phyloP scores from a whole-genome alignment of 2,888 invertebrate genomes.

The Aphelenchoides bicaudatus region DNA sequence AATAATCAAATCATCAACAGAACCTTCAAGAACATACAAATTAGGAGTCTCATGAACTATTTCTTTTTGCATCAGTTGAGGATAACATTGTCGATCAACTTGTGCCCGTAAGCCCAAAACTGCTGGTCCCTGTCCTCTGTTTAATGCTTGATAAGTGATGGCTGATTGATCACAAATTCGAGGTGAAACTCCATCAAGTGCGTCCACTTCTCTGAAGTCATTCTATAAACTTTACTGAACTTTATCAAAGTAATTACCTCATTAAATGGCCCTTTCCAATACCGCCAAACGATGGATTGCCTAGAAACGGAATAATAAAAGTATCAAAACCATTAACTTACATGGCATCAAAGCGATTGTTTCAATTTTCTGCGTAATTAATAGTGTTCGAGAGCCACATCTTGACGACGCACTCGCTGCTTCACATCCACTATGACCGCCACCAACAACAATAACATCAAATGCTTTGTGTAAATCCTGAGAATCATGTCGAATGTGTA shows the following conservation, averaged over 20 bases:
- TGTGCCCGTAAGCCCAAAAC: slow-evolving; percentile 85
- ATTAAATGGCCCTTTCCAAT: slow-evolving; percentile 73
- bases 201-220: slow-evolving; percentile 72
- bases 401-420: slow-evolving; percentile 78
- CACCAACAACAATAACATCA: slow-evolving; percentile 81
- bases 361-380: slow-evolving; percentile 78
- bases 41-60: slow-evolving; percentile 59
- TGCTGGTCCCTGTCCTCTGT: slow-evolving; percentile 77
- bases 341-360: slow-evolving; percentile 83
- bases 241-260: background rate
- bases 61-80: slow-evolving; percentile 70
- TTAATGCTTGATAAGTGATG: slow-evolving; percentile 68
- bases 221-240: background rate
- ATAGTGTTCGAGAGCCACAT: slow-evolving; percentile 75
- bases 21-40: slow-evolving; percentile 70
- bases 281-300: slow-evolving; percentile 87
- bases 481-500: background rate
- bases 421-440: slow-evolving; percentile 86
- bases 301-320: too few species aligned
- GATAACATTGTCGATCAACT: slow-evolving; percentile 78
- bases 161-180: slow-evolving; percentile 70
- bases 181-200: slow-evolving; percentile 78
- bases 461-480: slow-evolving; percentile 11
- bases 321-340: too few species aligned
- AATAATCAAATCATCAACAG: slow-evolving; percentile 74